These are phyloP conservation scores for Reticulitermes lucifugus DNA, from an alignment of 2,888 invertebrate genomes.

Conservation along the genomic window DNA sequence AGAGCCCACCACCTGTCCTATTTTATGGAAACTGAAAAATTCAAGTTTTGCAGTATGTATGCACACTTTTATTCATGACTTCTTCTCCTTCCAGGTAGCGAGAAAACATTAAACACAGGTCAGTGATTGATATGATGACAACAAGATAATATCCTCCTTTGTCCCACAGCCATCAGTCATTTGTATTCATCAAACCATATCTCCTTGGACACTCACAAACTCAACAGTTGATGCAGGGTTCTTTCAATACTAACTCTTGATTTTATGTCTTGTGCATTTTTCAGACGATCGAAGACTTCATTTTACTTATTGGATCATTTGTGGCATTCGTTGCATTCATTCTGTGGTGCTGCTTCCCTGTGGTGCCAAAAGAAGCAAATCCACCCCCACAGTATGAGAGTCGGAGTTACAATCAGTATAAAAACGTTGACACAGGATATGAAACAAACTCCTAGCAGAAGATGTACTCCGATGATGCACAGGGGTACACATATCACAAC, in stretches of 20 bases:
- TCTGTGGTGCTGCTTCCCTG: constrained; percentile 74
- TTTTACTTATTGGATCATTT: constrained; percentile 70
- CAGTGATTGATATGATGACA: no score
- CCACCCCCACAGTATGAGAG: constrained; percentile 50
- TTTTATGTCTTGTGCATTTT: constrained; percentile 50
- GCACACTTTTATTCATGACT: no score
- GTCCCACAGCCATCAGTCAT: no score
- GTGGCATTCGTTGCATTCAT: constrained; percentile 74
- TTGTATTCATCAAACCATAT: no score
- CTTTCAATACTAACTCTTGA: background rate
- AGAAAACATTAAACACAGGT: no score
- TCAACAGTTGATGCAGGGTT: no score
- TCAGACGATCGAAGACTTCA: constrained; percentile 73
- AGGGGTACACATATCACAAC: constrained; percentile 36
- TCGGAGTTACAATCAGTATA: constrained; percentile 50
- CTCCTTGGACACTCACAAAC: no score
- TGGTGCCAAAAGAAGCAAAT: constrained; percentile 64
- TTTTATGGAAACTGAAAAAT: no score
- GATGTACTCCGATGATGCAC: constrained; percentile 7
- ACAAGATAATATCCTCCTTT: no score
- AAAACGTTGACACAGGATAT: constrained; percentile 48
- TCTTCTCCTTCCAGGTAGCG: no score
- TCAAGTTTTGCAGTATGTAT: no score
- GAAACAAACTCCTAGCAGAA: constrained; percentile 50
- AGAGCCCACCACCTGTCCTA: no score